A percentile compares a stretch with the other conserved stretches of the same genome.
Evolutionary conservation across 2,797 vertebrate genomes (phyloP).

Genomic region (Phoebastria nigripes): DNA sequence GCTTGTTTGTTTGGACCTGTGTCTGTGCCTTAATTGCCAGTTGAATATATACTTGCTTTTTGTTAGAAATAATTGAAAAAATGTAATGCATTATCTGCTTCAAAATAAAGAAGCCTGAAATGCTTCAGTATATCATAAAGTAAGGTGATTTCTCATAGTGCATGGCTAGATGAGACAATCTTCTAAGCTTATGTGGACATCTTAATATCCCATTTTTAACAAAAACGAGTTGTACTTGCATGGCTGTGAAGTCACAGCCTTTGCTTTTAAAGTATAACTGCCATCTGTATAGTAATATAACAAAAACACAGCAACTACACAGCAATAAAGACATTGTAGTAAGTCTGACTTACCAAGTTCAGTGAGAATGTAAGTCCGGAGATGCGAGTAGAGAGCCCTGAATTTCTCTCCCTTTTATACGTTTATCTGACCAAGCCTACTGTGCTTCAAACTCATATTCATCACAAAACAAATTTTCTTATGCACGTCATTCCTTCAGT

Average conservation of each 20-base stretch:
- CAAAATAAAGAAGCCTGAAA: neutral
- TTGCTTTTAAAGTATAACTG: rapidly evolving
- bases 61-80: neutral
- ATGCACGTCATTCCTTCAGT: neutral
- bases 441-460: neutral
- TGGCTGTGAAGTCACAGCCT: neutral
- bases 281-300: rapidly evolving
- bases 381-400: neutral
- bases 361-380: neutral
- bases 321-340: neutral
- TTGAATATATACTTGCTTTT: neutral
- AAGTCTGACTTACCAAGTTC: neutral
- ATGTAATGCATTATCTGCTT: neutral
- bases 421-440: neutral
- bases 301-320: neutral
- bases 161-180: rapidly evolving
- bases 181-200: neutral
- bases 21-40: neutral
- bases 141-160: rapidly evolving
- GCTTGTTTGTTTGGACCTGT: rapidly evolving
- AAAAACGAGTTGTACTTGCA: neutral
- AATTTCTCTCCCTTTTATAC: constrained; percentile 23
- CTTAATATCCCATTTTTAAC: neutral
- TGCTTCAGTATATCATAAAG: neutral
- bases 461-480: neutral